phyloP scores from a whole-genome alignment of 2,113 vertebrate species.

The Pantherophis guttatus region DNA sequence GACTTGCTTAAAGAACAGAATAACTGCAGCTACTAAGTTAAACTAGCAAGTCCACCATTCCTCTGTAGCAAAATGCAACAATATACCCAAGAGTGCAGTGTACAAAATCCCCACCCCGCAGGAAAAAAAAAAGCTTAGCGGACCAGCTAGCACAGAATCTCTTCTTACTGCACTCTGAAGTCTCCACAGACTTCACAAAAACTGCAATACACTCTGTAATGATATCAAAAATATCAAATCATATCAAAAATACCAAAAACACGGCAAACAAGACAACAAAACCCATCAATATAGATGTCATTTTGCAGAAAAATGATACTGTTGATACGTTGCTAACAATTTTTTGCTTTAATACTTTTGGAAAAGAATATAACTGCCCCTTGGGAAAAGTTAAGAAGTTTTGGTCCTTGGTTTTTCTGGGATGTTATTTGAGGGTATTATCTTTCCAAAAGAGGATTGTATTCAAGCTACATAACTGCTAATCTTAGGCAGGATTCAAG shows the following conservation, averaged over 20 bases:
- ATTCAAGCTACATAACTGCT: background rate
- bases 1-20: background rate
- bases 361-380: background rate
- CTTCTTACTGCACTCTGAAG: too few species aligned
- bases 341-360: background rate
- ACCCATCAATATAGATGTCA: background rate
- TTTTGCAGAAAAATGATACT: background rate
- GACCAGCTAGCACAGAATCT: too few species aligned
- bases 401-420: background rate
- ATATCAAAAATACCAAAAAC: background rate
- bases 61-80: background rate
- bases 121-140: too few species aligned
- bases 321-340: background rate
- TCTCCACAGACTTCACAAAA: background rate
- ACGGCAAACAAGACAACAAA: background rate
- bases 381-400: background rate
- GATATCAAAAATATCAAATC: background rate
- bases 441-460: background rate
- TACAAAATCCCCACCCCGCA: background rate
- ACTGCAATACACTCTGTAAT: background rate
- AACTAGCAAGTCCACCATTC: background rate
- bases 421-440: background rate
- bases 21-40: background rate
- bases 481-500: background rate
- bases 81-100: background rate